A percentile compares a stretch with the other conserved stretches of the same genome.
Evolutionary conservation across 2,888 invertebrate species (phyloP).

Genomic region (Chalcosyrphus nemorum): DNA sequence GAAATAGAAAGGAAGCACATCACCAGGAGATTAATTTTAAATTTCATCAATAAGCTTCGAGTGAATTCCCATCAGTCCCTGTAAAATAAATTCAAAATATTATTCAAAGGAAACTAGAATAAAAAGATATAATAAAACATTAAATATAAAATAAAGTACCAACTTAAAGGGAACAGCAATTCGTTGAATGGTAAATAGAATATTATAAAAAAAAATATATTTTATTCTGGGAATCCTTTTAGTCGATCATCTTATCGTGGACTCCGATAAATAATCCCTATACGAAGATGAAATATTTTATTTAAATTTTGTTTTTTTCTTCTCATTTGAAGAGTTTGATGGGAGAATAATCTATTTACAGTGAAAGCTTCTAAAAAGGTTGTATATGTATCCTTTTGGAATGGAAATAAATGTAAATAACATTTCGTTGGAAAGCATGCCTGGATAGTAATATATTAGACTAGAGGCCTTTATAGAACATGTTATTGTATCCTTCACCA

Average conservation of each 20-base stretch:
- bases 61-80: conserved; percentile 93
- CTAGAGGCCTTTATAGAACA: too few relatives aligned
- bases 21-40: conserved; percentile 9
- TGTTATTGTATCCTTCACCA: background rate
- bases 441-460: too few relatives aligned
- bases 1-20: conserved; percentile 10
- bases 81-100: conserved; percentile 43
- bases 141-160: conserved; percentile 8
- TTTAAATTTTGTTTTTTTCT: conserved; percentile 4
- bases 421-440: too few relatives aligned
- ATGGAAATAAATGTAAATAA: too few relatives aligned
- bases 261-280: conserved; percentile 62
- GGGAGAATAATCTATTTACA: conserved; percentile 20
- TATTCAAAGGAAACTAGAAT: background rate
- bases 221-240: conserved; percentile 40
- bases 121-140: too few relatives aligned
- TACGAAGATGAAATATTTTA: conserved; percentile 29
- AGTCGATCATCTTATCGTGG: conserved; percentile 68
- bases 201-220: background rate
- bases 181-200: conserved; percentile 25
- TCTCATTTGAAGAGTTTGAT: background rate
- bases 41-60: conserved; percentile 88
- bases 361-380: too few relatives aligned
- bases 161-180: conserved; percentile 19
- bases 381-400: too few relatives aligned